Evolutionary conservation across 2,797 vertebrate species (phyloP), one percentile per base, ranked within the genome.

Genomic region (Anguilla megastoma): DNA sequence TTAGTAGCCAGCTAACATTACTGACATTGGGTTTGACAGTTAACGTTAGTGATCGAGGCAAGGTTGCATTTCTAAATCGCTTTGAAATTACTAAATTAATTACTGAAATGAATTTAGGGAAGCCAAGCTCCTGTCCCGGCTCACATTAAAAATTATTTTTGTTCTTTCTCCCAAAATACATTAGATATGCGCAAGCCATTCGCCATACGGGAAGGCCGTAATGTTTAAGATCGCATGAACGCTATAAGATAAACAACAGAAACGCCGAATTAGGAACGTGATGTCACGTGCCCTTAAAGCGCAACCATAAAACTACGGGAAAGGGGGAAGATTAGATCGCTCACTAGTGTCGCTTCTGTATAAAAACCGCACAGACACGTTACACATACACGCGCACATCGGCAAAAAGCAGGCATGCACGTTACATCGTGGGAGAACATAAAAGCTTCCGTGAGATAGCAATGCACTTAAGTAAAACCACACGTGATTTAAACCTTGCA

Each of bases 341-440:
- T 45, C 3, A 45, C 18, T 24, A 24, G 79, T 50, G 79, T 45
- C 18, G 74, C 74, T 48, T 48, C 41, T 9, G 79, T 50, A 82
- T 82, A 30, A 82, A 45, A 82, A 50, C 79, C 79, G 21, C 79
- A 76, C 69, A 14, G 36, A 80, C 76, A 80, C 76, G 33, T 14
- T 9, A 69, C 24, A 30, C 66, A 30, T 21, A 36, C 36, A 45
- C 76, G 12, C 71, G 36, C 36, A 80, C 30, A 45, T 6, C 4
- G 16, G 8, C 79, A 10, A 50, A 48, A 48, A 5, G 45, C 79
- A n/a, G 36, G 5, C 79, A 80, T 24, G 36, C 18, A 48, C 21
- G 6, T 1, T 24, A n/a, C 27, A 82, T 30, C 1, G 36, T 45
- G 1, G 41, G 74, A 79, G 27, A 79, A 48, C 71, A 33, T 45